phyloP scores from a whole-genome alignment of 2,113 vertebrate genomes.

The Callionymus lyra region DNA sequence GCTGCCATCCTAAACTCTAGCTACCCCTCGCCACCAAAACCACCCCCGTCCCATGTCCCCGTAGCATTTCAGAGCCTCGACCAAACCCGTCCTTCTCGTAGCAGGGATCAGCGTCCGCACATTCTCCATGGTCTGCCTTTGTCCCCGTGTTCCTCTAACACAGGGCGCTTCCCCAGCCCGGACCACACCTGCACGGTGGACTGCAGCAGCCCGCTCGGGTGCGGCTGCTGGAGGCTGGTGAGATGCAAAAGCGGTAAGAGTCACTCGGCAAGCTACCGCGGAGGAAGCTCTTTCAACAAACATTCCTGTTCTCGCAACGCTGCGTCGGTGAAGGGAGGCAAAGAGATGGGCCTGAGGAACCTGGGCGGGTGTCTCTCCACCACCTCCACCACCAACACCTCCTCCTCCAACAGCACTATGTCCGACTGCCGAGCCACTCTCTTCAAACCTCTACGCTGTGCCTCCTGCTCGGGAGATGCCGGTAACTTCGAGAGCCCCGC shows the following conservation, averaged over 20 bases:
- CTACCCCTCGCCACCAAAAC: constrained; percentile 44
- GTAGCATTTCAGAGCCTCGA: constrained; percentile 42
- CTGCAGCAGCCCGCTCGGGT: constrained; percentile 67
- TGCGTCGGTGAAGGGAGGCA: constrained; percentile 40
- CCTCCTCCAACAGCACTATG: constrained; percentile 69
- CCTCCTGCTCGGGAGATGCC: constrained; percentile 60
- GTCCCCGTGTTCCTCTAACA: constrained; percentile 57
- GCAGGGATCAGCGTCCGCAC: constrained; percentile 52
- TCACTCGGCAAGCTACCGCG: constrained; percentile 42
- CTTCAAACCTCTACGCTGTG: constrained; percentile 64
- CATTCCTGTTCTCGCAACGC: constrained; percentile 53
- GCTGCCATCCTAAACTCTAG: constrained; percentile 60
- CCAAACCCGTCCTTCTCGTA: constrained; percentile 38
- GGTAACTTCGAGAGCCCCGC: constrained; percentile 65
- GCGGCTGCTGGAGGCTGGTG: constrained; percentile 72
- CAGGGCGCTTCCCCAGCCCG: constrained; percentile 67
- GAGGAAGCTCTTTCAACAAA: constrained; percentile 57
- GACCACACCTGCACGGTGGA: constrained; percentile 70
- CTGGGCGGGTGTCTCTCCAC: constrained; percentile 70
- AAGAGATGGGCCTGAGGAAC: constrained; percentile 62
- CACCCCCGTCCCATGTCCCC: constrained; percentile 37
- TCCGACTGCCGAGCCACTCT: constrained; percentile 60
- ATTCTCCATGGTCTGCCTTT: constrained; percentile 53
- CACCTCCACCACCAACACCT: constrained; percentile 69
- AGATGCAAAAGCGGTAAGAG: constrained; percentile 58